Evolutionary conservation across 1,140 invertebrate species (phyloP), one percentile per base, ranked within the genome.

Genomic region (Harpegnathos saltator): DNA sequence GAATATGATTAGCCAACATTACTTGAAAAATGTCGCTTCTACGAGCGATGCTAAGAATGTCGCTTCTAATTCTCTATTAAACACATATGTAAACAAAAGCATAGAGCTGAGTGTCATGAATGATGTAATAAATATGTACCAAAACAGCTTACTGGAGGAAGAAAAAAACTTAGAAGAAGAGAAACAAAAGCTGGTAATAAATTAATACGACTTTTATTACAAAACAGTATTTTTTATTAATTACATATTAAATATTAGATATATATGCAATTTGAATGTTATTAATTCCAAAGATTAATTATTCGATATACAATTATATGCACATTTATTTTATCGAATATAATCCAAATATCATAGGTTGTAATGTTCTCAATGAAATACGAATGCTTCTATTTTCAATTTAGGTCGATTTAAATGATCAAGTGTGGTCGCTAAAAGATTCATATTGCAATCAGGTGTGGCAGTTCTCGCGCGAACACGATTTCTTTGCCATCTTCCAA

Each of bases 381-480:
- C 38, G 38, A 58, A 66, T 22, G 17, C 58, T 81, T 68, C 56
- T 22, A 24, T 52, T 59, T 63, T 75, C 84, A 75, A 61, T 63
- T 38, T 48, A 92, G 92, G 63, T 90, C 17, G 66, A 89, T 62
- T 62, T 91, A 66, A 68, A 90, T 33, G 38, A 85, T 14, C 33
- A 82, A 71, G 72, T 88, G 2, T 91, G 88, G 85, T 54, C 29
- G 19, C 26, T 63, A 19, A 78, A 90, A 82, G 80, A 89, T 63
- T 54, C 81, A 22, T 85, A 84, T 56, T 92, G 86, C 69, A 82
- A 89, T 29, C n/a, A 87, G 68, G 54, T 91, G 4, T 92, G 92
- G 92, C 86, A 89, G 68, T 92, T 92, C 63, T 87, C 87, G 2
- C 14, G 17, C 0, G 48, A 84, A 59, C 88, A 92, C 24, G 59